Conservation (phyloP, 2,113 vertebrate genomes). For the Callithrix jacchus region DNA sequence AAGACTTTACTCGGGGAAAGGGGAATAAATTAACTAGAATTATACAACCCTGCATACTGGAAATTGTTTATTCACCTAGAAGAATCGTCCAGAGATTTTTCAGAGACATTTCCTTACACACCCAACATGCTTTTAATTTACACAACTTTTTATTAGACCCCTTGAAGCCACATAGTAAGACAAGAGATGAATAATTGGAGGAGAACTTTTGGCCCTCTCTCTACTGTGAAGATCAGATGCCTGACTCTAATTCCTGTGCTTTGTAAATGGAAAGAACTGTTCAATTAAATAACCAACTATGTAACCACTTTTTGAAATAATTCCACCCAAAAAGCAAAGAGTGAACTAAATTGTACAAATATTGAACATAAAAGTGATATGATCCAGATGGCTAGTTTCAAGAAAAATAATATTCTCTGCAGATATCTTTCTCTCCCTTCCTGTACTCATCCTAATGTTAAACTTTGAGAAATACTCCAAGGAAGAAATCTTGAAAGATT, state of each 20-base stretch:
- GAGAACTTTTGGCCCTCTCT: background rate
- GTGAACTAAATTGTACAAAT: background rate
- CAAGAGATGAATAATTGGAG: background rate
- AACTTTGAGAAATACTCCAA: background rate
- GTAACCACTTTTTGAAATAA: background rate
- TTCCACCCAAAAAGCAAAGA: background rate
- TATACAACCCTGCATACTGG: background rate
- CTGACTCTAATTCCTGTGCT: background rate
- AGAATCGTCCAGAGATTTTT: background rate
- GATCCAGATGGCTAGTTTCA: background rate
- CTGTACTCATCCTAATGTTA: background rate
- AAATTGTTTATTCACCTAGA: background rate
- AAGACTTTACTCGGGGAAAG: background rate
- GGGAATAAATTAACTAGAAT: background rate
- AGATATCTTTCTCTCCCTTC: background rate
- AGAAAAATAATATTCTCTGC: background rate
- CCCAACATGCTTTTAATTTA: background rate
- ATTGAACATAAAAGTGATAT: background rate
- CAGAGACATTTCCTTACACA: background rate
- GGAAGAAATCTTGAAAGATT: constrained; percentile 27
- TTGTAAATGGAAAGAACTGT: background rate
- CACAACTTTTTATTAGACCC: background rate
- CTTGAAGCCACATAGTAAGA: background rate
- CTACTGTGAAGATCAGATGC: background rate
- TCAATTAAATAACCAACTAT: background rate